Evolutionary conservation across 2,797 vertebrate species (phyloP), one percentile per base, ranked within the genome.

Genomic region (Coregonus ussuriensis): DNA sequence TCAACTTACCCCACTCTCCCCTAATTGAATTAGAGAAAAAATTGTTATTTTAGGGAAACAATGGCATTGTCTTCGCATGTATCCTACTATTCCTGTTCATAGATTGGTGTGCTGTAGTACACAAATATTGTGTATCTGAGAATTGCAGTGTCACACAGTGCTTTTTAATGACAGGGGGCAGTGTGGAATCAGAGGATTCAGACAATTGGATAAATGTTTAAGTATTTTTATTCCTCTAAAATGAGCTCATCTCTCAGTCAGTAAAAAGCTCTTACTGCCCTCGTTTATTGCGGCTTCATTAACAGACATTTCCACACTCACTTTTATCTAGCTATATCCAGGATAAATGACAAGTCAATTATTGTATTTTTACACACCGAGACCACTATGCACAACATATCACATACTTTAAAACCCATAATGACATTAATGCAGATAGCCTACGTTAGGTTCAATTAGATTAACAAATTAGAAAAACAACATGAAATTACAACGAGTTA

Each of bases 151-250:
- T 76, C 74, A 84, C 73, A 85, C 51, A 79, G n/a, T 84, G 7
- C 53, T 70, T 37, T 41, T n/a, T 18, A 85, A 75, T 87, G 87
- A 29, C 77, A 91, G 87, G 78, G 79, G 87, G 87, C 87, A 88
- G 78, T 86, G 80, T 88, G 72, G 83, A 91, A 84, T 87, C 88
- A 93, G 75, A 86, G 75, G 83, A 80, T 15, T 83, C 72, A 91
- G 86, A 87, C 87, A 88, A 79, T n/a, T 72, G 70, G 52, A 83
- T 35, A 6, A 69, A 81, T 88, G 89, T 88, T 70, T 86, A 81
- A 78, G 86, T 86, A 81, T 82, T 85, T 94, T 92, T 92, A 92
- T 93, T 93, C 37, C 25, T 81, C 81, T 87, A 86, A 87, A 92
- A 86, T 82, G 77, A 67, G 51, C 47, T 79, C 13, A 3, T 82